Percentiles rank a stretch among this genome's conserved stretches.
Evolutionary conservation across 2,888 invertebrate species (phyloP).

Genomic region (Athetis lepigone): DNA sequence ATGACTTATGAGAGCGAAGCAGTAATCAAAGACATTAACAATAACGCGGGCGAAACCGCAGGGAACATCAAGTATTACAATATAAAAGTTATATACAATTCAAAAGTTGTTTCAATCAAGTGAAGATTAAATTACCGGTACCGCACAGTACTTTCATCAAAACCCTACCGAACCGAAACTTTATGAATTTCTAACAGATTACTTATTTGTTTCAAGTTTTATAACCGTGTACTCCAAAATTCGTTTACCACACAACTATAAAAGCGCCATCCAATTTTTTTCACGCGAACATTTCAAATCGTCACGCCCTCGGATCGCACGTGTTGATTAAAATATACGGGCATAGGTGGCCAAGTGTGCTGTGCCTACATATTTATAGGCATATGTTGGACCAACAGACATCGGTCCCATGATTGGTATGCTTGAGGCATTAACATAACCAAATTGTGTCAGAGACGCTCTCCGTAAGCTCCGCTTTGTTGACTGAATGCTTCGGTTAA

Average conservation of each 20-base stretch:
- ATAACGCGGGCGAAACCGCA: too few relatives aligned
- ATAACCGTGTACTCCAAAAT: conserved; percentile 23
- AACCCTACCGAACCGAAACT: too few relatives aligned
- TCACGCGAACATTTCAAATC: conserved; percentile 28
- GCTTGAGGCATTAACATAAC: conserved; percentile 49
- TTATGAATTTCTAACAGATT: conserved; percentile 6
- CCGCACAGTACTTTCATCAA: too few relatives aligned
- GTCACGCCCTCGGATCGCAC: conserved; percentile 16
- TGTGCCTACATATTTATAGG: conserved; percentile 37
- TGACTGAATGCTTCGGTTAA: conserved; percentile 9
- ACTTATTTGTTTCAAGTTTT: conserved; percentile 18
- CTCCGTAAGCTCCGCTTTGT: conserved; percentile 8
- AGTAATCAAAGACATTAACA: too few relatives aligned
- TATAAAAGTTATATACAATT: too few relatives aligned
- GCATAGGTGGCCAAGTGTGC: conserved; percentile 14
- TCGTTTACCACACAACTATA: conserved; percentile 28
- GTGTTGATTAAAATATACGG: conserved; percentile 52
- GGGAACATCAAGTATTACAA: too few relatives aligned
- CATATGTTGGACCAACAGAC: conserved; percentile 10
- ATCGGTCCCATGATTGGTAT: conserved; percentile 21
- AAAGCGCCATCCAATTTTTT: conserved; percentile 27
- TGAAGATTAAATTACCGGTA: too few relatives aligned
- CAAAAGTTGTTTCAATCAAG: too few relatives aligned
- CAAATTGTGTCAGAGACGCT: conserved; percentile 34
- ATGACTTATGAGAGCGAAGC: too few relatives aligned